Evolutionary conservation across 2,113 vertebrate genomes (phyloP).

Genomic region (Ranitomeya imitator): DNA sequence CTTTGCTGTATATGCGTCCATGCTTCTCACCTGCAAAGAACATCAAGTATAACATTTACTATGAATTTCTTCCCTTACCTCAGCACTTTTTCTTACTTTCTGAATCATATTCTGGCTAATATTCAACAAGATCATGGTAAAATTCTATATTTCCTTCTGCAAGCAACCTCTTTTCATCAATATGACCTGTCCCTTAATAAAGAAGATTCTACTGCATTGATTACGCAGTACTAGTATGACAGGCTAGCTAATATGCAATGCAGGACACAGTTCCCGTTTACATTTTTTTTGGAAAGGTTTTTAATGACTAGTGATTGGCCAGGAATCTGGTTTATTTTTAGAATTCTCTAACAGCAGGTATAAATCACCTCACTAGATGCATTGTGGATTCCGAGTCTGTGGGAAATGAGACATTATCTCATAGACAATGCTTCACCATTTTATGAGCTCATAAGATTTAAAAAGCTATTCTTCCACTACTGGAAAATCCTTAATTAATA

Average conservation of each 20-base stretch:
- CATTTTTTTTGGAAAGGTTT: background rate
- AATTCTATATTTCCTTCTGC: background rate
- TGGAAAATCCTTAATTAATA: background rate
- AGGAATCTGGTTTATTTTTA: constrained; percentile 8
- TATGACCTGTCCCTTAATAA: background rate
- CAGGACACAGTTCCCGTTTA: background rate
- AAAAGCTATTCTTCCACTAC: background rate
- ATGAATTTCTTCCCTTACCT: background rate
- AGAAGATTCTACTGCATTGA: background rate
- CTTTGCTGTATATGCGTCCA: no score
- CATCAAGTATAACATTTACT: no score
- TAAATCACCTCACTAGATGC: constrained; percentile 6
- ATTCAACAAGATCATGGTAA: background rate
- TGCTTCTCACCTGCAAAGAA: no score
- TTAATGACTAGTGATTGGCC: background rate
- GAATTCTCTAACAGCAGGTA: background rate
- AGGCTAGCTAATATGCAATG: background rate
- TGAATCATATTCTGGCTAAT: background rate
- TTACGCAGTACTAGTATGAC: background rate
- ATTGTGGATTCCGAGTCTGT: background rate
- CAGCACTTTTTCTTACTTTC: background rate
- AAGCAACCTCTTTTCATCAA: background rate
- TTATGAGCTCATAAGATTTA: background rate
- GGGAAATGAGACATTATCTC: background rate
- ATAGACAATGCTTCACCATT: background rate